Conservation (phyloP, 2,888 invertebrate species). For the Latrodectus hesperus region DNA sequence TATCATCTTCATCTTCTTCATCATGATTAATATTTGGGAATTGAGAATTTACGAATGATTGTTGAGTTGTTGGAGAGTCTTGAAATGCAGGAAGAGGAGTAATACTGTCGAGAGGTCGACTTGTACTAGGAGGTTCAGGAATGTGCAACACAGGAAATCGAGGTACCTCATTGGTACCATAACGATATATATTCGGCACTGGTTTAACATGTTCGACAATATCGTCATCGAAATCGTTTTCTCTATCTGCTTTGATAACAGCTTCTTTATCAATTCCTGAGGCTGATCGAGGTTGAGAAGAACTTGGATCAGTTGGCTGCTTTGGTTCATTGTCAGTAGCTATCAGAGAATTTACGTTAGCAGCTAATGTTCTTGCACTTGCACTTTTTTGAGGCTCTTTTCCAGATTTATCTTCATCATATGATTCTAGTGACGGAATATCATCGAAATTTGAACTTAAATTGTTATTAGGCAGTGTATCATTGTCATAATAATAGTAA, state of each 20-base stretch:
- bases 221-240: neutral
- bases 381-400: conserved; percentile 39
- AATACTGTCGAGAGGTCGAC: neutral
- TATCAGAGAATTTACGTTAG: conserved; percentile 13
- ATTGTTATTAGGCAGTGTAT: conserved; percentile 33
- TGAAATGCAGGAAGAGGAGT: neutral
- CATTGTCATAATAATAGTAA: conserved; percentile 69
- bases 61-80: conserved; percentile 10
- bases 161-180: conserved; percentile 68
- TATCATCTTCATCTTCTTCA: conserved; percentile 29
- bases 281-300: conserved; percentile 34
- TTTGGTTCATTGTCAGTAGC: neutral
- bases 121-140: conserved; percentile 6
- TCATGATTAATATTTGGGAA: neutral
- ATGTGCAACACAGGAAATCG: conserved; percentile 60
- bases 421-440: conserved; percentile 64
- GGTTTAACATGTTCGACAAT: conserved; percentile 25
- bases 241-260: conserved; percentile 12
- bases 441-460: conserved; percentile 67
- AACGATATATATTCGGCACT: conserved; percentile 63
- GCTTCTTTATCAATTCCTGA: neutral
- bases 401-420: conserved; percentile 44
- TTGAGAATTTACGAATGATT: neutral
- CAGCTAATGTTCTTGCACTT: conserved; percentile 14
- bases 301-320: neutral